Conservation (phyloP, 2,113 vertebrate genomes). For the Mustelus asterias region DNA sequence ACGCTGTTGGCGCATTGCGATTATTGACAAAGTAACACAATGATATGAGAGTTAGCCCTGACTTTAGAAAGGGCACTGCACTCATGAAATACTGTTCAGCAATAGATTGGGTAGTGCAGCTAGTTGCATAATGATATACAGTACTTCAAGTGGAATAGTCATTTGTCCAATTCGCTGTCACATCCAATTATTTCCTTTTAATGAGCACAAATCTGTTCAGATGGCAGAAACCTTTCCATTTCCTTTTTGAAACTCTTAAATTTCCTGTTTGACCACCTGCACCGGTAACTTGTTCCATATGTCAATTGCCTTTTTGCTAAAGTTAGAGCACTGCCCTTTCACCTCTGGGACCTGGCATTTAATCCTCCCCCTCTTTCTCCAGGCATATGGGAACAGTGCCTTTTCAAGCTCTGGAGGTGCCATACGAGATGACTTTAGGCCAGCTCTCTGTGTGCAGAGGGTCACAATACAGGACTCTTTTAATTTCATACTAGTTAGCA, state of each 20-base stretch:
- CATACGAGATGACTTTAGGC: not conserved
- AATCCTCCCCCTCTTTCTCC: not conserved
- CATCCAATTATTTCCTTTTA: slow-evolving; percentile 9
- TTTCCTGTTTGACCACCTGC: slow-evolving; percentile 28
- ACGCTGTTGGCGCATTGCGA: not conserved
- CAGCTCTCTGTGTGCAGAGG: not conserved
- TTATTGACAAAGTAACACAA: not conserved
- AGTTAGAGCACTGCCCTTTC: not conserved
- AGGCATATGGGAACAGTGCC: not conserved
- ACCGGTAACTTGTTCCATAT: slow-evolving; percentile 12
- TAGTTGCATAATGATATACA: not conserved
- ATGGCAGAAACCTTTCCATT: slow-evolving; percentile 1
- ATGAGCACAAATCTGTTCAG: not conserved
- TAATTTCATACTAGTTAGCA: not conserved
- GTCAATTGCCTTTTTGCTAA: not conserved
- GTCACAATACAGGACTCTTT: not conserved
- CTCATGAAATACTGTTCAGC: not conserved
- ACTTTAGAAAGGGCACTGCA: not conserved
- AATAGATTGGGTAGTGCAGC: not conserved
- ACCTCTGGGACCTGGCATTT: not conserved
- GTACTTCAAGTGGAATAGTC: not conserved
- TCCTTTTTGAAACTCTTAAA: slow-evolving; percentile 20
- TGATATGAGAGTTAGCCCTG: not conserved
- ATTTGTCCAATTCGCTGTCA: not conserved
- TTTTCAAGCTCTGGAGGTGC: not conserved